Evolutionary conservation across 1,140 invertebrate genomes (phyloP).

Genomic region (Drosophila pruinosa): DNA sequence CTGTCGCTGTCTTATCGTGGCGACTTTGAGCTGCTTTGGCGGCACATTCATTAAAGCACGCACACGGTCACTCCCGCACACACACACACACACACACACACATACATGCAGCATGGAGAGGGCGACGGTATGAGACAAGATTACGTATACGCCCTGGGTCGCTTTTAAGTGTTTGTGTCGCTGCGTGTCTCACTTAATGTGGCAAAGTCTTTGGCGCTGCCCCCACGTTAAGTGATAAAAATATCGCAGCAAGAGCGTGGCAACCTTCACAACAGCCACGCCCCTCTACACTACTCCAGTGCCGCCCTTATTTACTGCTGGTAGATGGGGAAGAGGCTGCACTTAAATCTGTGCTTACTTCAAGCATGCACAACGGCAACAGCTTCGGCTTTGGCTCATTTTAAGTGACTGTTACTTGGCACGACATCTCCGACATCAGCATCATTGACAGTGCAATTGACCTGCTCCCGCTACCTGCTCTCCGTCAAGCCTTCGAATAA

Average conservation of each 20-base stretch:
- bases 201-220: constrained; percentile 23
- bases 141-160: constrained; percentile 64
- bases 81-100: neutral
- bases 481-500: constrained; percentile 27
- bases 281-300: too few relatives aligned
- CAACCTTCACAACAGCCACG: constrained; percentile 43
- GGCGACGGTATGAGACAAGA: constrained; percentile 11
- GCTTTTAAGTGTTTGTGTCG: constrained; percentile 63
- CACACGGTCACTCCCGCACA: constrained; percentile 22
- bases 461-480: neutral
- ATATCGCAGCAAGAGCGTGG: constrained; percentile 52
- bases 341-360: constrained; percentile 76
- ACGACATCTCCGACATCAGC: constrained; percentile 39
- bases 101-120: neutral
- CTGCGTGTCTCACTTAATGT: constrained; percentile 44
- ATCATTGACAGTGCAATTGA: constrained; percentile 8
- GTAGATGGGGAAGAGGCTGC: constrained; percentile 32
- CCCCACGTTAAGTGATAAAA: constrained; percentile 63
- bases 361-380: constrained; percentile 61
- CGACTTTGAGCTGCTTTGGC: constrained; percentile 17
- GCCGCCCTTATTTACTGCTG: too few relatives aligned
- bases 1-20: constrained; percentile 43
- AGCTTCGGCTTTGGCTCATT: constrained; percentile 50
- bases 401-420: constrained; percentile 76
- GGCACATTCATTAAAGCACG: constrained; percentile 68